phyloP scores from a whole-genome alignment of 2,888 invertebrate species.

The Drosophila demipolita region DNA sequence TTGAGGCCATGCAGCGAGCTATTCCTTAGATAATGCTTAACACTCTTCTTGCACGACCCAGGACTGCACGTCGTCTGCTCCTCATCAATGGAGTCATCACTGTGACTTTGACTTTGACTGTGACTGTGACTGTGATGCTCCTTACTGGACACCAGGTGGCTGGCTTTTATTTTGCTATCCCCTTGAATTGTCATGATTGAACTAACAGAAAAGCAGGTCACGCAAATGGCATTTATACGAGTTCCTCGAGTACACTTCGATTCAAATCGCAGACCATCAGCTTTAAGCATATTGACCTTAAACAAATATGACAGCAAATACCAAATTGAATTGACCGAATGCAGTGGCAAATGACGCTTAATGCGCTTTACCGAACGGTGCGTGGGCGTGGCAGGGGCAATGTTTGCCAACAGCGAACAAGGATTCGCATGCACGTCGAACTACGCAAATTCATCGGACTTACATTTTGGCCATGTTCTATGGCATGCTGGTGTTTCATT shows the following conservation, averaged over 20 bases:
- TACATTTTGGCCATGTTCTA: constrained; percentile 15
- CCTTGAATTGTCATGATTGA: constrained; percentile 55
- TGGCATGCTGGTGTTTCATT: background rate
- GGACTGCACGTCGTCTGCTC: constrained; percentile 64
- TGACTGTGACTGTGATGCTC: constrained; percentile 1
- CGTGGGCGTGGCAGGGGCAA: constrained; percentile 27
- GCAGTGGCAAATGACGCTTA: constrained; percentile 47
- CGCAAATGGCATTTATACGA: constrained; percentile 49
- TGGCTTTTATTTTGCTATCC: constrained; percentile 17
- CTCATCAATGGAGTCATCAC: constrained; percentile 33
- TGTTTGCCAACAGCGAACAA: constrained; percentile 41
- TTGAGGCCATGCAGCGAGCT: constrained; percentile 91
- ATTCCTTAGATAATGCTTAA: constrained; percentile 88
- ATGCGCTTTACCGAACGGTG: constrained; percentile 23
- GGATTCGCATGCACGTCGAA: constrained; percentile 11
- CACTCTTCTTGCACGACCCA: constrained; percentile 81
- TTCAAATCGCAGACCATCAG: constrained; percentile 63
- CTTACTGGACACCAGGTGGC: constrained; percentile 11
- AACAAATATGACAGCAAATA: constrained; percentile 64
- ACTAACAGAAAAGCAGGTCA: constrained; percentile 31
- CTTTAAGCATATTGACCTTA: constrained; percentile 78
- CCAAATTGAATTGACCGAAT: constrained; percentile 55
- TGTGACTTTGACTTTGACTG: constrained; percentile 13
- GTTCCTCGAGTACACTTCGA: constrained; percentile 34
- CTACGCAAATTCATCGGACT: constrained; percentile 32